Percentiles rank a stretch among this genome's conserved stretches.
Evolutionary conservation across 2,113 vertebrate genomes (phyloP).

Genomic region (Chrysemys picta): DNA sequence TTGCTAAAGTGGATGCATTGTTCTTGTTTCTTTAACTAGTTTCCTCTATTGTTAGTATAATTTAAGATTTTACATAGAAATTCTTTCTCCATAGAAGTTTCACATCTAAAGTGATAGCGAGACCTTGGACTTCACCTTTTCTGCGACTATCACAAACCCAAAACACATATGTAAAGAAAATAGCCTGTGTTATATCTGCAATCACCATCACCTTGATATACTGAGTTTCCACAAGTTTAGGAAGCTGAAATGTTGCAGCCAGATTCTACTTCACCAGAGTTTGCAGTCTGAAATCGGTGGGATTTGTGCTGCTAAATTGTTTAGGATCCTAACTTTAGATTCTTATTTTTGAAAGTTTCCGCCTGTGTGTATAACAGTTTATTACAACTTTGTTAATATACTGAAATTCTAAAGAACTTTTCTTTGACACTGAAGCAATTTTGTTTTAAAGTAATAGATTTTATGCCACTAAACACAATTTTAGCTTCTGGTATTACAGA

Average conservation of each 20-base stretch:
- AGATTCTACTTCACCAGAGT: neutral
- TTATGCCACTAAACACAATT: neutral
- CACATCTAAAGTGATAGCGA: neutral
- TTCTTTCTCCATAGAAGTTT: neutral
- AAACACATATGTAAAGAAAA: neutral
- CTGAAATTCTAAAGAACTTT: neutral
- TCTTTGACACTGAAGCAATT: neutral
- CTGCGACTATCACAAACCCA: neutral
- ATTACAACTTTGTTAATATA: neutral
- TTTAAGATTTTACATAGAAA: neutral
- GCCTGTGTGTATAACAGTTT: neutral
- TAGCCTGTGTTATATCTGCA: neutral
- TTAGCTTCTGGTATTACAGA: neutral
- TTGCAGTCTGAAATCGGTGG: neutral
- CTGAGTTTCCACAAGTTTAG: neutral
- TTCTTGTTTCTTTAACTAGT: neutral
- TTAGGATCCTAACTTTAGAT: neutral
- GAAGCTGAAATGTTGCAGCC: neutral
- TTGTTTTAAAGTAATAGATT: neutral
- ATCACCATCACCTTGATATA: neutral
- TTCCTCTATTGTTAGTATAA: neutral
- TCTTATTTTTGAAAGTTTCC: neutral
- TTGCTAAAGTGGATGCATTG: neutral
- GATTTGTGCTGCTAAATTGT: neutral
- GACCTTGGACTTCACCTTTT: accelerated